Base-by-base conservation (phyloP, 2,797 vertebrate species). In the Botia kubotai region DNA sequence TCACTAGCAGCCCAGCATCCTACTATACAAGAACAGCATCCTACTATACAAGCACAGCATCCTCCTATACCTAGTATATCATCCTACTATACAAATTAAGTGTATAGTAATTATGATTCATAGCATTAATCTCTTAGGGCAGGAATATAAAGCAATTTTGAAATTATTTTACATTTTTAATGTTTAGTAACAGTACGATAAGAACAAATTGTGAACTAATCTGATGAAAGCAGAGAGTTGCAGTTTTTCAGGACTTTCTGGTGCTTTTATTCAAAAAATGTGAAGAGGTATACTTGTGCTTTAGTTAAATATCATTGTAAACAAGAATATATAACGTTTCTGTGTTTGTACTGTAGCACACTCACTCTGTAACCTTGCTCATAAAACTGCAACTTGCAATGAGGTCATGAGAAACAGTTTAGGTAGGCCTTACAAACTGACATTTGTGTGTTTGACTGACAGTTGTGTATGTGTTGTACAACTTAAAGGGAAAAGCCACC, bases 281-380 rank as follows among this genome's bases (percentile, higher is more conserved):
- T 53, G 0, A 57, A 66, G 39, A 80, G 63, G 62, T 74, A 69
- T 63, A 53, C 52, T 84, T 84, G 82, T 84, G 85, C 82, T 76
- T 75, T 58, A 67, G 23, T 72, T 67, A 63, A 73, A 75, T 63
- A 60, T 58, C 52, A 60, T 8, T 62, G 68, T 62, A 46, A 39
- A 82, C 43, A 66, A 80, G 62, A 70, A 36, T 55, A 60, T 58
- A 48, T 43, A 29, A 68, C 23, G 19, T 69, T 14, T 13, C 53
- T 43, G 7, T 57, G 17, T 43, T 23, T 72, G 17, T 36, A 50
- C 26, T 72, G 57, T 65, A 72, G 48, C 69, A 52, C 33, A 72
- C 36, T 72, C 10, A n/a, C 39, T 73, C 53, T 39, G 36, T 39
- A 39, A 39, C 36, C 36, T 39, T 39, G 36, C 36, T 39, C 1